These are phyloP conservation scores for Zoanthus sociatus DNA, from an alignment of 92 coral and sea anemone species.

Conservation along the genomic window DNA sequence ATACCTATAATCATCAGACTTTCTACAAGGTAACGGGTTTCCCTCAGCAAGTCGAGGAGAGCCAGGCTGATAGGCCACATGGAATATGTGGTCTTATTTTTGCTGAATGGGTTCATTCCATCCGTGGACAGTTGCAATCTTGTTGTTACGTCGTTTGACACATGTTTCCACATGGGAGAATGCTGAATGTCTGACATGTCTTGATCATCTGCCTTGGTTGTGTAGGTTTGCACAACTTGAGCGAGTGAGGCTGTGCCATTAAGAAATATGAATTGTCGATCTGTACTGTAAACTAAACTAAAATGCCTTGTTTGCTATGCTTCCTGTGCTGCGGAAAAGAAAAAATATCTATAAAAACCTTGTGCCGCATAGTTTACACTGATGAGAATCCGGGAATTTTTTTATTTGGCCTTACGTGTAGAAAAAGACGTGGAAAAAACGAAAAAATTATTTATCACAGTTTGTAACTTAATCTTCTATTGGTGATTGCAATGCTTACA, in stretches of 20 bases:
- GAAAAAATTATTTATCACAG: too few relatives aligned
- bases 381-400: too few relatives aligned
- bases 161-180: constrained; percentile 4
- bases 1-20: constrained; percentile 52
- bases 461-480: too few relatives aligned
- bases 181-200: constrained; percentile 35
- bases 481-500: too few relatives aligned
- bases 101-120: constrained; percentile 49
- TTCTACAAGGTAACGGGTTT: constrained; percentile 43
- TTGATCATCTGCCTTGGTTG: not conserved
- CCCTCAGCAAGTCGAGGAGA: constrained; percentile 25
- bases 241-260: constrained; percentile 54
- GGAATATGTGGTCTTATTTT: constrained; percentile 44
- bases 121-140: constrained; percentile 26
- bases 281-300: too few relatives aligned
- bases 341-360: too few relatives aligned
- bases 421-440: too few relatives aligned
- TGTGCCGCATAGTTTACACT: too few relatives aligned
- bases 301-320: too few relatives aligned
- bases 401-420: too few relatives aligned
- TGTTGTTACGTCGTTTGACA: not conserved
- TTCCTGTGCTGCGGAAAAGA: too few relatives aligned
- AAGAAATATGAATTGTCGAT: not conserved
- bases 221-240: constrained; percentile 48
- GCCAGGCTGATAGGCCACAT: constrained; percentile 58